phyloP scores from a whole-genome alignment of 92 coral and sea anemone genomes.

The Metridium senile region DNA sequence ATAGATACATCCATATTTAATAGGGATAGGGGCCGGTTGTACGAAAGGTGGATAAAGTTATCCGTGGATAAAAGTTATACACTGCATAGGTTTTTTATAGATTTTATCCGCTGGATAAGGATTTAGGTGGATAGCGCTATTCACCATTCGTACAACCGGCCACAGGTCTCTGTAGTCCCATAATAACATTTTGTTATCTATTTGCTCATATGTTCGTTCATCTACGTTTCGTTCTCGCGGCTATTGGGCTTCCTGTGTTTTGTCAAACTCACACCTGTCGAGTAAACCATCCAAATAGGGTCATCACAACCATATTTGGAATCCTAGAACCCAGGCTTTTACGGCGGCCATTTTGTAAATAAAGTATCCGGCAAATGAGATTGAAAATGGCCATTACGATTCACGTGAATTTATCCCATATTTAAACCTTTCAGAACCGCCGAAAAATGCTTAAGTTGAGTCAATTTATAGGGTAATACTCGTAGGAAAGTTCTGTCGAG shows the following conservation, averaged over 20 bases:
- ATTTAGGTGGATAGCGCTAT: no score
- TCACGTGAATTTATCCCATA: neutral
- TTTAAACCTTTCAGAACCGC: neutral
- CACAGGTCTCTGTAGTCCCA: no score
- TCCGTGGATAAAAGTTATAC: no score
- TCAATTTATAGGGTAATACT: neutral
- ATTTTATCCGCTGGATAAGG: no score
- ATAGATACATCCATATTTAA: no score
- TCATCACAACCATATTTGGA: constrained; percentile 4
- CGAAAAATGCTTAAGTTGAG: neutral
- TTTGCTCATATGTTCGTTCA: no score
- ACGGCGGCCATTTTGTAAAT: constrained; percentile 1
- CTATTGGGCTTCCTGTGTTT: neutral
- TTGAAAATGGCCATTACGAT: neutral
- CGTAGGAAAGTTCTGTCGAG: neutral
- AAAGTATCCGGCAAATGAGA: neutral
- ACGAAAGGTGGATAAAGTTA: no score
- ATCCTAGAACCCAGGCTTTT: neutral
- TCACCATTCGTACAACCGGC: no score
- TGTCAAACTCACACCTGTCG: neutral
- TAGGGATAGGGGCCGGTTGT: no score
- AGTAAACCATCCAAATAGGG: neutral
- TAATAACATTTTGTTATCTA: no score
- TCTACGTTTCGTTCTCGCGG: no score
- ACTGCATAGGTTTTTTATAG: no score